Base-by-base conservation (phyloP, 2,888 invertebrate species). In the Cyclophora punctaria region DNA sequence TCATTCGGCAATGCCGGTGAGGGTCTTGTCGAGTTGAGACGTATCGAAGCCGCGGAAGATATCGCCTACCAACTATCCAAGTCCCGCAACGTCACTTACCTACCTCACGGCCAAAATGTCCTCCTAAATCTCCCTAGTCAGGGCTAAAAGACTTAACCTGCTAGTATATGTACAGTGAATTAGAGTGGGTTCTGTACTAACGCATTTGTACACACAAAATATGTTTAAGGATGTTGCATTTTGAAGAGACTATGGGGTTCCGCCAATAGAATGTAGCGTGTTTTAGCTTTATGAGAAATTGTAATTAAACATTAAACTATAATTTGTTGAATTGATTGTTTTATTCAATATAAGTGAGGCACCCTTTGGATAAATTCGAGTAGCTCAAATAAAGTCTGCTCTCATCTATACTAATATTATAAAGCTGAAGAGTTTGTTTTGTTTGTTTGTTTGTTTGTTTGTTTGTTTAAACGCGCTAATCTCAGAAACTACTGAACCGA, bases 31-130 rank as follows among this genome's bases (percentile, higher is more conserved):
- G 99, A 99, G 78, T 90, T 99, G 60, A 91, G 99, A 81, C 95
- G 98, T 89, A 96, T 99, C 67, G 99, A 99, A 90, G 99, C 99
- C 0, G 98, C 99, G 0, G 99, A 99, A 91, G 99, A 99, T 73
- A 99, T 99, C 70, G 99, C 99, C 3, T 96, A 96, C 80, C 97
- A 98, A 86, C 90, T 99, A 73, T 93, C 98, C 20, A 94, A 96
- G 78, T 96, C 98, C 3, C 93, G 98, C 73, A 98, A 98, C 78
- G 96, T 99, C 56, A 92, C 96, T 40, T 99, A 99, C 84, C 90
- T 99, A 66, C 99, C 99, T 4, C 89, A 93, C 56, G 96, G 96
- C 50, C 96, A 97, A 81, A 93, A 93, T 78, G 93, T 96, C 51
- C 90, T 98, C 47, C 83, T 97, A 61, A 95, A 93, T 75, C 89